These are phyloP conservation scores for Dolichomitus sp. DNA, from an alignment of 2,888 invertebrate species.

Conservation along the genomic window DNA sequence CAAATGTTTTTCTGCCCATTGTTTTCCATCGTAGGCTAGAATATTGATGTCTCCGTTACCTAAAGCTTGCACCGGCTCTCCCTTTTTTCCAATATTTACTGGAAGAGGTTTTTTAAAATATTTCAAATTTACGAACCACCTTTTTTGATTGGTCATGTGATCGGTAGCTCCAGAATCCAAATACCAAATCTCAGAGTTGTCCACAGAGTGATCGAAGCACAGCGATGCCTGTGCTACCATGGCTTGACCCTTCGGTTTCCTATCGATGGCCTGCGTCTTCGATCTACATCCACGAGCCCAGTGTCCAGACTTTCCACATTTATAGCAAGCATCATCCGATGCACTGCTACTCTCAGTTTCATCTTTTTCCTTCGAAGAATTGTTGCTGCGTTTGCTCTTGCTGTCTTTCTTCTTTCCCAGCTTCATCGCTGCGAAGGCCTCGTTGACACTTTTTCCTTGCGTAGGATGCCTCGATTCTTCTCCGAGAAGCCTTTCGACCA, in stretches of 20 bases:
- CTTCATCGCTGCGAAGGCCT: constrained; percentile 28
- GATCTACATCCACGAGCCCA: constrained; percentile 58
- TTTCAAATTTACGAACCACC: constrained; percentile 35
- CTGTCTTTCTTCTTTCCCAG: no score
- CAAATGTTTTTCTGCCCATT: constrained; percentile 63
- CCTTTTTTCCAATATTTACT: constrained; percentile 59
- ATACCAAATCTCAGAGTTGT: constrained; percentile 3
- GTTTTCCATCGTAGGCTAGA: constrained; percentile 58
- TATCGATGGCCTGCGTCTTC: constrained; percentile 32
- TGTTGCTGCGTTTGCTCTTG: no score
- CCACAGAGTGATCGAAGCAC: constrained; percentile 10
- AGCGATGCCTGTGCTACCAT: constrained; percentile 41
- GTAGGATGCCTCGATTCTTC: constrained; percentile 48
- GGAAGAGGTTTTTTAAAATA: constrained; percentile 17
- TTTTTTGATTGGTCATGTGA: constrained; percentile 68
- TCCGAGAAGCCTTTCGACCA: constrained; percentile 38
- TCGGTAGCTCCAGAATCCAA: constrained; percentile 71
- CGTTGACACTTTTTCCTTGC: constrained; percentile 16
- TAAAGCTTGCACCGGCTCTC: constrained; percentile 54
- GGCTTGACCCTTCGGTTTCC: constrained; percentile 26
- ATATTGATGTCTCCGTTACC: constrained; percentile 69
- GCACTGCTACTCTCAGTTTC: no score
- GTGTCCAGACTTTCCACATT: constrained; percentile 50
- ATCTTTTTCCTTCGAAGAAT: no score
- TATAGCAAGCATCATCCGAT: constrained; percentile 3